Evolutionary conservation across 2,888 invertebrate species (phyloP), one percentile per base, ranked within the genome.

Genomic region (Hylaea fasciaria): DNA sequence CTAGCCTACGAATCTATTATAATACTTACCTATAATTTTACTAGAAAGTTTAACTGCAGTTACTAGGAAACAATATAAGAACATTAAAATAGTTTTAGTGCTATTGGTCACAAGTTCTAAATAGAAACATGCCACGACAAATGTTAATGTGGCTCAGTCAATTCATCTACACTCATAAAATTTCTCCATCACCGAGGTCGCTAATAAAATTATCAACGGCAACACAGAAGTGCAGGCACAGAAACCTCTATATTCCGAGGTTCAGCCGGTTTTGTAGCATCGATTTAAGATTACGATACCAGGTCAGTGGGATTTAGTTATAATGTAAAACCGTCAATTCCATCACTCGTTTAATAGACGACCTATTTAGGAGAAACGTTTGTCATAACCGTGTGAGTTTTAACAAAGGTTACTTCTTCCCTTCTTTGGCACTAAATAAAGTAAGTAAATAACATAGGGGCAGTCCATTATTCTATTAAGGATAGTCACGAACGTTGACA

Each of bases 231-330:
- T 70, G 66, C 66, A 65, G 66, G 68, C 68, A 72, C 68, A 83
- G 75, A 82, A 79, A 83, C 82, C 82, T 82, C 80, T 72, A 80
- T 81, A 73, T 68, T 60, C 65, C 67, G 64, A 68, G 73, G 66
- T 70, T 65, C 53, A 73, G 77, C 85, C 78, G 80, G 85, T 86
- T 87, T 80, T 79, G 74, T 76, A 66, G 68, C 73, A 73, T 81
- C 74, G 73, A 72, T 74, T 79, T 76, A 73, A 74, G 75, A 73
- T 78, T 73, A 80, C 70, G 71, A 74, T 82, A 78, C 68, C 72
- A 73, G 85, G 84, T 83, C 80, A 86, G 77, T 81, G 70, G 80
- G 77, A 72, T 82, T 80, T 70, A 61, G 66, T 66, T 69, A 68
- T 63, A 60, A 66, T 61, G 63, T 64, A 64, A 68, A 66, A 67